Evolutionary conservation across 2,888 invertebrate genomes (phyloP), one percentile per base, ranked within the genome.

Genomic region (Ametastegia equiseti): DNA sequence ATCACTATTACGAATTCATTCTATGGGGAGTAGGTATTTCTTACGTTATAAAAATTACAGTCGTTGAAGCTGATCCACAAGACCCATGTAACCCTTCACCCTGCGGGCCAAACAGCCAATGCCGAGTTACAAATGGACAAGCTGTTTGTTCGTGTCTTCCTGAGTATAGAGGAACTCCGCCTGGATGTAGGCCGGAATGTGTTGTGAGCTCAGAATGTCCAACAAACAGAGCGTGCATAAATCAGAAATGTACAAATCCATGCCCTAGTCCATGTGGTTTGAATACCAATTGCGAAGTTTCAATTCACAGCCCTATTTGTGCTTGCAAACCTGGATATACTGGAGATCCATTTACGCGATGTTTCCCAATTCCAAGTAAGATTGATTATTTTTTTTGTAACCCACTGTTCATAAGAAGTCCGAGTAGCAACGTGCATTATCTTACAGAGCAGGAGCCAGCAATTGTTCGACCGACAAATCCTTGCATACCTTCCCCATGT

Each of bases 341-440:
- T 78, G 97, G 97, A 86, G 97, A 97, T 93, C 96, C 97, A 42
- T 96, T 96, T 91, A 94, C 95, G 5, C 95, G 95, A 88, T 97
- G 97, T 90, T 94, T 94, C 86, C 91, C 91, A 85, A 91, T 92
- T 87, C 92, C 92, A 92, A 83, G 87, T 88, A 85, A 86, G 83
- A 69, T 69, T 60, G 15, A 15, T n/a, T 30, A 57, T 33, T 54
- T 13, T 33, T 39, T 42, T 19, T 13, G 5, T 23, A 5, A 6
- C 0, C 45, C 6, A 9, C n/a, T 30, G 7, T 36, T n/a, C 3
- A 23, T 2, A 80, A 78, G 36, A 78, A 45, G 13, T 23, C 36
- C 30, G 39, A 80, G 57, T 13, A 39, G 23, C 54, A 9, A 13
- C 11, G 19, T 73, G 3, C 7, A 33, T 57, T 45, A 27, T 30